Evolutionary conservation across 2,113 vertebrate genomes (phyloP), one percentile per base, ranked within the genome.

Genomic region (Ibidorhyncha struthersii): DNA sequence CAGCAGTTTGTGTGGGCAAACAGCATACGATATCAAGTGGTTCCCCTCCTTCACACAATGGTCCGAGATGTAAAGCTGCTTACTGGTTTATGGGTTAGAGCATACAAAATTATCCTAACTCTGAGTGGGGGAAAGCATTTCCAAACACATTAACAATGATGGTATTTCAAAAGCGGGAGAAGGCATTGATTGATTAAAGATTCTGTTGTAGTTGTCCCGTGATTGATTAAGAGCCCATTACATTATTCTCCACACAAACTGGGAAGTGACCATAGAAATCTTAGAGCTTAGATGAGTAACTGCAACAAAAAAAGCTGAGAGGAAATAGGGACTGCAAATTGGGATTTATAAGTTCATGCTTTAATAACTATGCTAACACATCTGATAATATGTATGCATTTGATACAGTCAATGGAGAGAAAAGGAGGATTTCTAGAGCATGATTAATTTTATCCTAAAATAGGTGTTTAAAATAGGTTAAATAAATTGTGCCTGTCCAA

Each of bases 41-140:
- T 3, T 19, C 5, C 15, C 4, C 3, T 58, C 10, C 9, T 66
- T 21, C n/a, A 18, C 4, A 6, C 6, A 53, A 8, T 4, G 1
- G 9, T 20, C 36, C 27, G 65, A 52, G 71, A 7, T 27, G 9
- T 30, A 70, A 63, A 74, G 4, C 4, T 88, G 9, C 4, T 49
- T 22, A 7, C 6, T 50, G 21, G 4, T 27, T 67, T 53, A 13
- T 38, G 14, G 22, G 12, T 14, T 14, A 32, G 2, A 76, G 4
- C 3, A 13, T 50, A 50, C 11, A 50, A 50, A 50, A 50, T 50
- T 50, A 50, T 23, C 22, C 22, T 50, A 22, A 50, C 21, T 50
- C 22, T 23, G 49, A 50, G 21, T 22, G 22, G 21, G 22, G 22
- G 22, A 7, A 50, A 50, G 49, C 49, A 50, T 50, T 50, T 23